Percentiles rank a stretch among this genome's conserved stretches.
These are phyloP conservation scores for Phalloptychus januarius DNA, from an alignment of 2,797 vertebrate species.

Conservation along the genomic window DNA sequence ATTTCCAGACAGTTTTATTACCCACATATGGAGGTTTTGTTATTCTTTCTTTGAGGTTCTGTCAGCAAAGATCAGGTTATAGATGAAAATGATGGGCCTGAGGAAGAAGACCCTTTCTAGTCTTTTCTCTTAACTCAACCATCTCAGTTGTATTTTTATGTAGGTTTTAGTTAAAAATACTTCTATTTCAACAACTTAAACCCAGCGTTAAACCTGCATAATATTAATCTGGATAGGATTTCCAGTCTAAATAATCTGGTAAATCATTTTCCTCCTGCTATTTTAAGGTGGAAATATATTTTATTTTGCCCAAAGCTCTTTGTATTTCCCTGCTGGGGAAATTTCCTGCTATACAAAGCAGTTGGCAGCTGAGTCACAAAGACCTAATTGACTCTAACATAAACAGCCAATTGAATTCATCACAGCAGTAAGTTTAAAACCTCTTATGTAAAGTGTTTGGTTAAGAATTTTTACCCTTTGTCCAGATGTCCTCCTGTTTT, in stretches of 20 bases:
- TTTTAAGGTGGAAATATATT: slow-evolving; percentile 5
- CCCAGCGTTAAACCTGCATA: background rate
- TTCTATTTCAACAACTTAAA: background rate
- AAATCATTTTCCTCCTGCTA: background rate
- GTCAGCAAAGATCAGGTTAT: background rate
- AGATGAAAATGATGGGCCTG: background rate
- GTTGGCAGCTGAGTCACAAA: slow-evolving; percentile 7
- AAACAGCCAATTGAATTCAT: slow-evolving; percentile 7
- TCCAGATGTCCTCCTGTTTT: background rate
- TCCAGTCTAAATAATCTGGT: background rate
- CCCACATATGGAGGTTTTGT: background rate
- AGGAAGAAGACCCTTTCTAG: background rate
- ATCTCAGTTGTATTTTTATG: background rate
- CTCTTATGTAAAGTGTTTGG: background rate
- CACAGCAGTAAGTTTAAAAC: background rate
- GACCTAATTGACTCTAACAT: slow-evolving; percentile 9
- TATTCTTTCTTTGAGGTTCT: background rate
- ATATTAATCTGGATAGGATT: background rate
- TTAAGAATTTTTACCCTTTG: slow-evolving; percentile 14
- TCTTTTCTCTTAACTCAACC: background rate
- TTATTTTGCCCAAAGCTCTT: background rate
- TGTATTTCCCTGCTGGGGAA: background rate
- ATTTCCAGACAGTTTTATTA: background rate
- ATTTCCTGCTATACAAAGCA: slow-evolving; percentile 37
- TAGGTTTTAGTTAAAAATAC: background rate